Base-by-base conservation (phyloP, 2,113 vertebrate species). In the Sphyrna mokarran region DNA sequence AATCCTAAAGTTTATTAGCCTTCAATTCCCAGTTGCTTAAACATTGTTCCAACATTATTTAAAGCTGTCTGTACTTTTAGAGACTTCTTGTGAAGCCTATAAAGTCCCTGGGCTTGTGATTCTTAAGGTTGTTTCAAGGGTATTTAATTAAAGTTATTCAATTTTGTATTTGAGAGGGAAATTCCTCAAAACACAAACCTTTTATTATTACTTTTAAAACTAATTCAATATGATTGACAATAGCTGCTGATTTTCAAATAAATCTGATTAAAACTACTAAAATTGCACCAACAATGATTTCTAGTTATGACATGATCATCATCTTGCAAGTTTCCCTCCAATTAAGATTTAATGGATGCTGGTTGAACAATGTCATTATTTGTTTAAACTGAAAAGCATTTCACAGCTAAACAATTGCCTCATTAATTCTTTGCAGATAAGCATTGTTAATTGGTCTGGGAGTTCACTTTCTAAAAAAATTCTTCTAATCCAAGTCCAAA, bases 301-400 rank as follows among this genome's bases (percentile, higher is more conserved):
- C 80, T 18, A 93, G 61, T 66, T 68, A 66, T 93, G 16, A 10
- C 26, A 33, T 37, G 61, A 33, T 93, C 58, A 68, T 66, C 89
- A 66, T 61, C 48, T 61, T 66, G 58, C 29, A 91, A 40, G 29
- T 91, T 91, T 63, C 33, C 33, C 14, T 93, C 61, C 89, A 93
- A 93, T 93, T 93, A 93, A 76, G 94, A 96, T 96, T 96, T 95
- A 33, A 70, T 96, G 96, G 97, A 97, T 33, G 23, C 97, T 97
- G 96, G 96, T 96, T 95, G 66, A 96, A 78, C 69, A 29, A 2
- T 63, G 96, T 96, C 96, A 97, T 97, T 96, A 96, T 96, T 58
- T 96, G 95, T 96, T 90, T 96, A 96, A 0, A 94, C 63, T n/a
- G 83, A 43, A 95, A 95, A 29, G 40, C 68, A 95, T 54, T 29